Conservation (phyloP, 2,888 invertebrate species). For the Drosophila pegasa region DNA sequence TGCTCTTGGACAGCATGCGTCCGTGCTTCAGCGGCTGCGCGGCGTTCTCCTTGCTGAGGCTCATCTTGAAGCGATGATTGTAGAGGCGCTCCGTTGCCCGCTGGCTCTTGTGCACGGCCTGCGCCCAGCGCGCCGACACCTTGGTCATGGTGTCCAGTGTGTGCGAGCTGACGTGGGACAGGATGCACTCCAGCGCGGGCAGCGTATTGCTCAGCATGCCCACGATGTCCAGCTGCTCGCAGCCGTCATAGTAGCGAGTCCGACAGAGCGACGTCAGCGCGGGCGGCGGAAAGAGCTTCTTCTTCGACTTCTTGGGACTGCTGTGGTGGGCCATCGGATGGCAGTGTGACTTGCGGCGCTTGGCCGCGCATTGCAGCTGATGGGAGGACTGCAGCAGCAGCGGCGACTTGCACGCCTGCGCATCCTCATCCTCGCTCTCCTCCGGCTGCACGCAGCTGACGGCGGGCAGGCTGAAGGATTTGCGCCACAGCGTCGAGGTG, state of each 20-base stretch:
- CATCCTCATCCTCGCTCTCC: slow-evolving; percentile 22
- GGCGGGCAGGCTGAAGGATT: slow-evolving; percentile 21
- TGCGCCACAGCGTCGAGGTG: slow-evolving; percentile 20
- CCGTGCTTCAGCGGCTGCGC: slow-evolving; percentile 27
- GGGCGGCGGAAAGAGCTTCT: slow-evolving; percentile 57
- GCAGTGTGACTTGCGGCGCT: slow-evolving; percentile 54
- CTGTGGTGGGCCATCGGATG: slow-evolving; percentile 44
- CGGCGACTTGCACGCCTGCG: slow-evolving; percentile 37
- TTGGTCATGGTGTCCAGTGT: slow-evolving; percentile 67
- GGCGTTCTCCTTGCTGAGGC: slow-evolving; percentile 59
- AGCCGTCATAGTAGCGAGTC: slow-evolving; percentile 61
- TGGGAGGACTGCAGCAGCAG: slow-evolving; percentile 7
- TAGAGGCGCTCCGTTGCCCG: slow-evolving; percentile 53
- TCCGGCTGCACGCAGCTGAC: slow-evolving; percentile 12
- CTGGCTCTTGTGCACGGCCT: slow-evolving; percentile 44
- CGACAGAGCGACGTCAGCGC: slow-evolving; percentile 22
- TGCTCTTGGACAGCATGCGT: slow-evolving; percentile 25
- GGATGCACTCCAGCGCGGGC: slow-evolving; percentile 64
- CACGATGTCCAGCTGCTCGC: slow-evolving; percentile 64
- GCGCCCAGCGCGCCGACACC: slow-evolving; percentile 58
- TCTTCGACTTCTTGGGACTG: slow-evolving; percentile 73
- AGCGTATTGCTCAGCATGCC: slow-evolving; percentile 50
- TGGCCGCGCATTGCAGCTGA: slow-evolving; percentile 34
- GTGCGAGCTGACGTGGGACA: slow-evolving; percentile 44
- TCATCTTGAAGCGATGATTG: slow-evolving; percentile 63